Evolutionary conservation across 1,140 invertebrate species (phyloP).

Genomic region (Oreohelix idahoensis): DNA sequence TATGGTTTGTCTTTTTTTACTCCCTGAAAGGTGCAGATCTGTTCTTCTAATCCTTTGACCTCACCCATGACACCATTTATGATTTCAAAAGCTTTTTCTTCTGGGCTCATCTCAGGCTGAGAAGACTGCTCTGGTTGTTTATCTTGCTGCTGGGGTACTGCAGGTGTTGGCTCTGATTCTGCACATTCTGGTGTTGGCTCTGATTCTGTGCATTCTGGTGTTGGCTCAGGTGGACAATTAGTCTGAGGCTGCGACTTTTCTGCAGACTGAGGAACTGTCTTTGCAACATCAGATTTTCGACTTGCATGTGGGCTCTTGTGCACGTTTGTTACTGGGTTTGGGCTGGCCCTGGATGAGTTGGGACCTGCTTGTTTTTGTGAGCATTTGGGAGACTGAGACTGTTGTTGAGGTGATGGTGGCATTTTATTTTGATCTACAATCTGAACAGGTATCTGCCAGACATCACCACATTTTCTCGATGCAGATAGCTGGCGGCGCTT

Average conservation of each 20-base stretch:
- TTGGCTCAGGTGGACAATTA: slow-evolving; percentile 26
- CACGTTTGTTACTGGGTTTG: background rate
- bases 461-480: slow-evolving; percentile 37
- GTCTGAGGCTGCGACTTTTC: background rate
- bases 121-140: background rate
- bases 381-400: slow-evolving; percentile 13
- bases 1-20: slow-evolving; percentile 86
- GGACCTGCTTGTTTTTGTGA: background rate
- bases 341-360: background rate
- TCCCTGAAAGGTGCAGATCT: slow-evolving; percentile 85
- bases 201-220: slow-evolving; percentile 35
- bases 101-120: slow-evolving; percentile 65
- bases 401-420: slow-evolving; percentile 9
- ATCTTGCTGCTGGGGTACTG: slow-evolving; percentile 50
- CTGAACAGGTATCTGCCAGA: slow-evolving; percentile 56
- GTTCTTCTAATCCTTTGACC: slow-evolving; percentile 82
- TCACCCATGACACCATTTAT: slow-evolving; percentile 87
- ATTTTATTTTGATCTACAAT: slow-evolving; percentile 32
- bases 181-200: background rate
- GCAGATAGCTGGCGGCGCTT: background rate
- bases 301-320: background rate
- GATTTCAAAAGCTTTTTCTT: slow-evolving; percentile 81
- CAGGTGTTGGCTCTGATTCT: background rate
- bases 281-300: slow-evolving; percentile 22
- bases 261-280: too few relatives aligned